Evolutionary conservation across 35 echinoderm and acorn worm species (phyloP).

Genomic region (Apostichopus japonicus): DNA sequence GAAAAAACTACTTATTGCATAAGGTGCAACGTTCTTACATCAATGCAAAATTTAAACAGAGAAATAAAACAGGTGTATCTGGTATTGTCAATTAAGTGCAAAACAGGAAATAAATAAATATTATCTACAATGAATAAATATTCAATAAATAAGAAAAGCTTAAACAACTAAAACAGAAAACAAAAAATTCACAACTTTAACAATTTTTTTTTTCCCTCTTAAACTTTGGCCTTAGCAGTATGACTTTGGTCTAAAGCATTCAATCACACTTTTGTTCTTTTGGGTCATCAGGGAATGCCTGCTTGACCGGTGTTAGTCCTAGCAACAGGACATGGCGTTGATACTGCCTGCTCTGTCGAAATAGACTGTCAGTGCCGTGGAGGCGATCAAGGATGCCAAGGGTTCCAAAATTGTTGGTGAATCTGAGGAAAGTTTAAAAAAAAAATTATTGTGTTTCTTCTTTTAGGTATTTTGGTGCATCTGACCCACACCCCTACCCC

Average conservation of each 20-base stretch:
- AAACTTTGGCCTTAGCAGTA: neutral
- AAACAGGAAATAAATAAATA: neutral
- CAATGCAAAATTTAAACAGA: too few species aligned
- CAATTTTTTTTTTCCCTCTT: neutral
- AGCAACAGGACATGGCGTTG: conserved; percentile 77
- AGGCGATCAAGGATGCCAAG: conserved; percentile 91
- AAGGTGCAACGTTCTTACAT: too few species aligned
- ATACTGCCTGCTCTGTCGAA: conserved; percentile 87
- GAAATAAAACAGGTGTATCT: too few species aligned
- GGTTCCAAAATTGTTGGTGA: conserved; percentile 93
- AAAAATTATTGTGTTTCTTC: neutral
- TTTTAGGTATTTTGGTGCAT: too few species aligned
- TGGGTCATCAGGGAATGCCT: conserved; percentile 79
- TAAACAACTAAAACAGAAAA: neutral
- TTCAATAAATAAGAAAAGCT: neutral
- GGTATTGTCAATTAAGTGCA: too few species aligned
- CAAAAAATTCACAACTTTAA: neutral
- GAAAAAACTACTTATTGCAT: too few species aligned
- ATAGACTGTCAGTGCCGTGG: conserved; percentile 91
- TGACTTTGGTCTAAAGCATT: neutral
- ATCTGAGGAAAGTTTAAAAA: conserved; percentile 50
- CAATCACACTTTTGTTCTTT: conserved; percentile 35
- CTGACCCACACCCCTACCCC: too few species aligned
- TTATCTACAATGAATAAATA: neutral
- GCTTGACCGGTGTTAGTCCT: conserved; percentile 70